phyloP scores from a whole-genome alignment of 35 echinoderm and acorn worm species.

The Strongylocentrotus purpuratus region DNA sequence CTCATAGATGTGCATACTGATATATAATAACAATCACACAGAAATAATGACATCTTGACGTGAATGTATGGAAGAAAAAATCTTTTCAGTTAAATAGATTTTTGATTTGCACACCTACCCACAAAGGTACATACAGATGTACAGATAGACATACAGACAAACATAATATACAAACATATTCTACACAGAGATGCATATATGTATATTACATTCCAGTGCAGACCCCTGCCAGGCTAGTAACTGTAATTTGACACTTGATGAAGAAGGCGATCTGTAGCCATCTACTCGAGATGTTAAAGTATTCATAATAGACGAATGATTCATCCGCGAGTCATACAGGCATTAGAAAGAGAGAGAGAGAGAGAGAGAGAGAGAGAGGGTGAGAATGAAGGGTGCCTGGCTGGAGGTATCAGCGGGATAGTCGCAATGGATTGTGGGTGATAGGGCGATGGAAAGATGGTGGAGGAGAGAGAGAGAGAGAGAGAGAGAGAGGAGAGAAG shows the following conservation, averaged over 20 bases:
- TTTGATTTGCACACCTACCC: too few species aligned
- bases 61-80: too few species aligned
- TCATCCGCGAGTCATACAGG: not conserved
- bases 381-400: not conserved
- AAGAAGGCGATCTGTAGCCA: not conserved
- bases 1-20: too few species aligned
- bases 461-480: not conserved
- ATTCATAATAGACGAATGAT: not conserved
- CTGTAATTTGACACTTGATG: not conserved
- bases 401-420: not conserved
- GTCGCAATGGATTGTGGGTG: too few species aligned
- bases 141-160: not conserved
- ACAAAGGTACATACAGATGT: too few species aligned
- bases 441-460: not conserved
- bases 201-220: not conserved
- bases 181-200: not conserved
- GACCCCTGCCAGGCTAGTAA: not conserved
- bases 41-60: too few species aligned
- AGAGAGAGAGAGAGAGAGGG: too few species aligned
- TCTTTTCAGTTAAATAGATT: too few species aligned
- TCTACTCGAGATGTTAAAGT: not conserved
- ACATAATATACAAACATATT: not conserved
- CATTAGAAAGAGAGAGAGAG: not conserved
- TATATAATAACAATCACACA: too few species aligned
- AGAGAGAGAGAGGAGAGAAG: not conserved